Base-by-base conservation (phyloP, 2,797 vertebrate genomes). In the Enteromius mattozi region DNA sequence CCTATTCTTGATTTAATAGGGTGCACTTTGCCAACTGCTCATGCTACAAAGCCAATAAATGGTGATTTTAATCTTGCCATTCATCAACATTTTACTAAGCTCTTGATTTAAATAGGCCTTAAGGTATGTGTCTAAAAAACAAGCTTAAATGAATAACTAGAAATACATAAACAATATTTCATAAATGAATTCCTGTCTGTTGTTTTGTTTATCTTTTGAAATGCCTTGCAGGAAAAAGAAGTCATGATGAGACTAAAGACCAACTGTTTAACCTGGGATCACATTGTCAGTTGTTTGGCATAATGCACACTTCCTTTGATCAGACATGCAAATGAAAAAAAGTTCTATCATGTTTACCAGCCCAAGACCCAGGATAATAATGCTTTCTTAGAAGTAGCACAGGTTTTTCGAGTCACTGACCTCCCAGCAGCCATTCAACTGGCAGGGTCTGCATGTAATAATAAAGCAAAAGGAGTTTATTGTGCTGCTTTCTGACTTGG, bases 261-360 rank as follows among this genome's bases (percentile, higher is more conserved):
- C 8, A 19, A 12, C 45, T 33, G 45, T 74, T 74, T 69, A 21
- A 68, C 33, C 8, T 70, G 37, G 10, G 30, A 42, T 40, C n/a
- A 37, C 30, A 61, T 77, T 77, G 7, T 61, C 21, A 59, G 35
- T 42, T 59, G 21, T 59, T 42, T 78, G 35, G 54, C 75, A 61
- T 56, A 42, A 6, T 78, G 13, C n/a, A 78, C n/a, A 27, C 4
- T 78, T 61, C n/a, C 37, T 78, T 42, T 78, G 54, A 78, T 78
- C 54, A 78, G 51, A 77, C 54, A 24, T 77, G 35, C 27, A 17
- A 27, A 61, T 17, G 35, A 45, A 45, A 45, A 33, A 61, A 35
- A 17, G 37, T 40, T 61, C 14, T 45, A 6, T 61, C 37, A 30
- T 78, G 35, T 63, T 63, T 61, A 63, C 56, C 37, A 30, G n/a